Base-by-base conservation (phyloP, 2,888 invertebrate genomes). In the Pegoplata infirma region DNA sequence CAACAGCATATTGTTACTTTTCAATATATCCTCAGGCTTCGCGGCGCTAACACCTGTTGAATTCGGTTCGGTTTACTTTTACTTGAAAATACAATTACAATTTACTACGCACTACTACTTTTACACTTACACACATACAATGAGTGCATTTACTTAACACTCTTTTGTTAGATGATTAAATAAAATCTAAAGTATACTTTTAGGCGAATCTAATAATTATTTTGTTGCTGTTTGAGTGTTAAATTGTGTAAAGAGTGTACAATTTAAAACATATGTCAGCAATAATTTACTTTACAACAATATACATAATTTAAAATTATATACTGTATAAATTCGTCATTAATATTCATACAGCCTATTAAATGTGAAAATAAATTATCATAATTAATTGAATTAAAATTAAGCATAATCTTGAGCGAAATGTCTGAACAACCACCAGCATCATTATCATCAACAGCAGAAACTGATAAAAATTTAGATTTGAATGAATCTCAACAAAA, bases 31-130 rank as follows among this genome's bases (percentile, higher is more conserved):
- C 83, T 83, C 80, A 81, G 82, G 83, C 85, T 85, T 86, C 83
- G 86, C 76, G 79, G 82, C 80, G 86, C 82, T 83, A 87, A 85
- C 88, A 89, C 89, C 86, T 89, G 89, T 89, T 88, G 88, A 83
- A 64, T 66, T 14, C 53, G 40, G n/a, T 21, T 58, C 51, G 59
- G 74, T 71, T 56, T 71, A 67, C 64, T 69, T 40, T 55, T 14
- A 68, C 23, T 59, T 56, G 47, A 10, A n/a, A 56, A 66, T 53
- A 66, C 21, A 74, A 46, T 21, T 7, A 49, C 32, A n/a, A n/a
- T n/a, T 14, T 7, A 49, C 14, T 47, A 63, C 25, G 1, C 12
- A 49, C 59, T 51, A 68, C 28, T 56, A 36, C 17, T 21, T 10
- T 16, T n/a, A 47, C 16, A 56, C n/a, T n/a, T n/a, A n/a, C n/a